Conservation (phyloP, 1,140 invertebrate species). For the Lordiphosa clarofinis region DNA sequence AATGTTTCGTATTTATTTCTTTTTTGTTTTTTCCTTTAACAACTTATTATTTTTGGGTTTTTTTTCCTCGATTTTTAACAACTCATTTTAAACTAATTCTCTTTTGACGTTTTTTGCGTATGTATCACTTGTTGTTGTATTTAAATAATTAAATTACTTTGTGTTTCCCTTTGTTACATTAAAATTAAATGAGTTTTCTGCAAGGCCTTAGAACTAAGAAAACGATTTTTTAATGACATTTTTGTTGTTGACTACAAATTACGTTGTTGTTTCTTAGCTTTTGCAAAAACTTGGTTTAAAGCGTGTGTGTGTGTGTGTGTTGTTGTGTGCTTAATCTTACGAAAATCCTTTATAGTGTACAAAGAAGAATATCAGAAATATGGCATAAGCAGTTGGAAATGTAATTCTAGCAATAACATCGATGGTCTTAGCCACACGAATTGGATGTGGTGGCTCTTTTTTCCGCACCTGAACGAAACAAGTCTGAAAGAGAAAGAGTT, state of each 20-base stretch:
- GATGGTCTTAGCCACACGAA: slow-evolving; percentile 95
- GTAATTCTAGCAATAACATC: slow-evolving; percentile 95
- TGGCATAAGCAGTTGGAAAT: slow-evolving; percentile 93
- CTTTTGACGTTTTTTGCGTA: slow-evolving; percentile 37
- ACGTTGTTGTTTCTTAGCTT: slow-evolving; percentile 18
- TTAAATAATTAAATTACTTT: slow-evolving; percentile 66
- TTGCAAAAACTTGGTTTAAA: slow-evolving; percentile 19
- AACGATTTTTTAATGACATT: slow-evolving; percentile 33
- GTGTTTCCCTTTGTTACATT: slow-evolving; percentile 74
- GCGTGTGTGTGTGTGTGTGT: slow-evolving; percentile 21
- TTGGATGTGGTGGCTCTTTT: slow-evolving; percentile 93
- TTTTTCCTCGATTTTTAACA: slow-evolving; percentile 26
- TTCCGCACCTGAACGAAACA: slow-evolving; percentile 90
- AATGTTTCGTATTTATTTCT: slow-evolving; percentile 51
- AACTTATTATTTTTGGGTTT: slow-evolving; percentile 4
- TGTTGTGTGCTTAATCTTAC: slow-evolving; percentile 79
- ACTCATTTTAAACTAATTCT: slow-evolving; percentile 52
- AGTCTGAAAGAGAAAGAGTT: slow-evolving; percentile 79
- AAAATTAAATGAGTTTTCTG: slow-evolving; percentile 56
- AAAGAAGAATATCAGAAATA: slow-evolving; percentile 96
- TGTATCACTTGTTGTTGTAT: slow-evolving; percentile 59
- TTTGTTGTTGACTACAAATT: slow-evolving; percentile 35
- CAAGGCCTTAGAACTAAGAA: slow-evolving; percentile 50
- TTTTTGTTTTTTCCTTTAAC: slow-evolving; percentile 13
- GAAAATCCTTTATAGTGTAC: slow-evolving; percentile 91